These are phyloP conservation scores for Papilio demoleus DNA, from an alignment of 2,888 invertebrate genomes.

Conservation along the genomic window DNA sequence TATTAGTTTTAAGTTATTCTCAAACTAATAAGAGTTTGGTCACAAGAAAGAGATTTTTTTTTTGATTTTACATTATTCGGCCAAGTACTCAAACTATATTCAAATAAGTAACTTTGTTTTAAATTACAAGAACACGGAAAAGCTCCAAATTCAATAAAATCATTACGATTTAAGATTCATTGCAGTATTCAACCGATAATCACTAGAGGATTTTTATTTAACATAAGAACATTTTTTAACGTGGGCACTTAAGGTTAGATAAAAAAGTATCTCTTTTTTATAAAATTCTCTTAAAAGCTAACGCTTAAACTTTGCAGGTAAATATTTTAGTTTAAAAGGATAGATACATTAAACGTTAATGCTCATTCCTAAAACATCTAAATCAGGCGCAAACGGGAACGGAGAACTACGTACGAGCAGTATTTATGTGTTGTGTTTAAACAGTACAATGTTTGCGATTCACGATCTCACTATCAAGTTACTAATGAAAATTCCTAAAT, in stretches of 20 bases:
- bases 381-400: slow-evolving; percentile 20
- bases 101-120: too few relatives aligned
- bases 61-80: too few relatives aligned
- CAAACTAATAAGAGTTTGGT: not conserved
- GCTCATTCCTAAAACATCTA: slow-evolving; percentile 30
- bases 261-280: too few relatives aligned
- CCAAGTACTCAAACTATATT: too few relatives aligned
- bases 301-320: slow-evolving; percentile 7
- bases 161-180: too few relatives aligned
- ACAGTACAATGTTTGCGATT: slow-evolving; percentile 33
- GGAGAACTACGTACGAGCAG: slow-evolving; percentile 11
- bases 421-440: slow-evolving; percentile 31
- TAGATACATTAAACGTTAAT: slow-evolving; percentile 30
- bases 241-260: too few relatives aligned
- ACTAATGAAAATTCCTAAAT: slow-evolving; percentile 37
- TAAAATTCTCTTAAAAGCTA: slow-evolving; percentile 1
- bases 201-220: too few relatives aligned
- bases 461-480: slow-evolving; percentile 30
- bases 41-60: not conserved
- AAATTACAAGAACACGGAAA: too few relatives aligned
- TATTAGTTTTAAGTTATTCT: not conserved
- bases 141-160: too few relatives aligned
- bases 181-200: too few relatives aligned
- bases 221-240: too few relatives aligned
- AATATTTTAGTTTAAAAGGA: slow-evolving; percentile 24